phyloP scores from a whole-genome alignment of 2,888 invertebrate species.

The Exocentrus adspersus region DNA sequence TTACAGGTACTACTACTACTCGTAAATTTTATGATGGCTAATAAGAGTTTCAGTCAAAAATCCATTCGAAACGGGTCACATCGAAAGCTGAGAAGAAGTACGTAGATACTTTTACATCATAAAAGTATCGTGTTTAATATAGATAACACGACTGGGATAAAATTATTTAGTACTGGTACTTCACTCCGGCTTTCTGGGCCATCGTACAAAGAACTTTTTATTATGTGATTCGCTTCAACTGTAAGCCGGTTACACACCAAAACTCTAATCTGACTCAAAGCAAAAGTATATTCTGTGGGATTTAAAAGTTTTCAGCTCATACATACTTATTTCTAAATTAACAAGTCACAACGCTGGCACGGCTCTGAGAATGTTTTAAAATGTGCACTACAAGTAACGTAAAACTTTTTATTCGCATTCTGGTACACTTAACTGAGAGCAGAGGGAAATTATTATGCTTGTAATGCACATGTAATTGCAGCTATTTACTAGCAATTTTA shows the following conservation, averaged over 20 bases:
- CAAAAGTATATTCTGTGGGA: conserved; percentile 6
- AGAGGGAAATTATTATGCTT: conserved; percentile 22
- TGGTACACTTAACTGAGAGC: conserved; percentile 8
- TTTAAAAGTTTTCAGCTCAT: conserved; percentile 14
- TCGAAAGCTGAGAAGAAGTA: no score
- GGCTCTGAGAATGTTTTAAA: conserved; percentile 7
- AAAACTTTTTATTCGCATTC: conserved; percentile 18
- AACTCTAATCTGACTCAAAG: neutral
- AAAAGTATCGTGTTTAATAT: no score
- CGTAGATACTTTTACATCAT: no score
- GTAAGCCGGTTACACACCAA: neutral
- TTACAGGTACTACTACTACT: no score
- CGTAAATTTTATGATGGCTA: no score
- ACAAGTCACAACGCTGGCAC: conserved; percentile 10
- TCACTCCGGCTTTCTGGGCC: neutral
- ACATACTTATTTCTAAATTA: conserved; percentile 22
- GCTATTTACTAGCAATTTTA: conserved; percentile 39
- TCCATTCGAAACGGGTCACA: no score
- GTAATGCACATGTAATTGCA: conserved; percentile 35
- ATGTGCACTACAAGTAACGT: conserved; percentile 1
- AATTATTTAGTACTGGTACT: neutral
- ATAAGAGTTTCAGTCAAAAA: no score
- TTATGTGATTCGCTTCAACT: neutral
- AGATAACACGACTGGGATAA: neutral
- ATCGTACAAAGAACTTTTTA: neutral